Conservation (phyloP, 2,113 vertebrate genomes). For the Ardeotis arabs region DNA sequence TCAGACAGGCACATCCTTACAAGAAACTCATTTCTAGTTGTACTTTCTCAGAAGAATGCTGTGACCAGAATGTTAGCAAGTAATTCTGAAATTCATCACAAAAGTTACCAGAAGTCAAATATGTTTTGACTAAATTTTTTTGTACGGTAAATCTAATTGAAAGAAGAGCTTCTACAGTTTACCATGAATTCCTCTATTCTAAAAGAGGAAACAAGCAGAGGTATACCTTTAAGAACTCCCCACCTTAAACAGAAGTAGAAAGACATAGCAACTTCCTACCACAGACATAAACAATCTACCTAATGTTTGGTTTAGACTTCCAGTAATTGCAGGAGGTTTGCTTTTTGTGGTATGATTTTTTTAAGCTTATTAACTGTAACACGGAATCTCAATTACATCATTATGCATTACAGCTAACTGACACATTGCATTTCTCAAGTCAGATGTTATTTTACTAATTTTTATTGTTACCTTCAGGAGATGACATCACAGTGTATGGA, state of each 20-base stretch:
- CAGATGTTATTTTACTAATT: neutral
- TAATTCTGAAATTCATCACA: neutral
- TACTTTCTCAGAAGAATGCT: neutral
- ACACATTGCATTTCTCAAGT: neutral
- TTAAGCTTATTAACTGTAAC: neutral
- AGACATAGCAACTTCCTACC: neutral
- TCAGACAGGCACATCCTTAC: neutral
- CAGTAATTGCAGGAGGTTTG: neutral
- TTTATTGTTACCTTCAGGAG: slow-evolving; percentile 76
- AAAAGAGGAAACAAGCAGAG: neutral
- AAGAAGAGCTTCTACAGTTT: neutral
- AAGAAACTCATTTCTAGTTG: neutral
- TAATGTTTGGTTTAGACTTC: neutral
- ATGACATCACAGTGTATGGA: slow-evolving; percentile 93
- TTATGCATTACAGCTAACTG: neutral
- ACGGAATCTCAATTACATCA: neutral
- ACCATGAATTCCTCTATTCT: neutral
- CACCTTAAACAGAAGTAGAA: neutral
- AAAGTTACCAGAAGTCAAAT: neutral
- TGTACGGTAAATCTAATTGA: neutral
- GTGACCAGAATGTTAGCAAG: neutral
- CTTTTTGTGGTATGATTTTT: neutral
- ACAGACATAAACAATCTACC: neutral
- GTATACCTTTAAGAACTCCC: neutral
- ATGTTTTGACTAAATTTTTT: neutral